These are phyloP conservation scores for Xyliphius kryptos DNA, from an alignment of 2,113 vertebrate genomes.

Conservation along the genomic window DNA sequence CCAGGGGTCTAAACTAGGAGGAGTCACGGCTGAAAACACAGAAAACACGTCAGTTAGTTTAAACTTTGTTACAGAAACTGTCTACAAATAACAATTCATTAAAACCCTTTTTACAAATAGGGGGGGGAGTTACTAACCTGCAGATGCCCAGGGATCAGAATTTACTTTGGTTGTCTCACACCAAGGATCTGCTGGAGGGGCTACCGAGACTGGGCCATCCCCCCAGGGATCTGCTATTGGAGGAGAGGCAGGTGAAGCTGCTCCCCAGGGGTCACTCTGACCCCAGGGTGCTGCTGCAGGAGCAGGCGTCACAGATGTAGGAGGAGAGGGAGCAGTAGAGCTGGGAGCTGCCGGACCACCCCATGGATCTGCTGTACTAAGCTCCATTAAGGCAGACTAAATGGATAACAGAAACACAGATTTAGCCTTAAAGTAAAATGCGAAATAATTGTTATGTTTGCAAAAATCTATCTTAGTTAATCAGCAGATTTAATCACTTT, in stretches of 20 bases:
- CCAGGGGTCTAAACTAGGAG: conserved; percentile 69
- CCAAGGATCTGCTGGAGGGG: conserved; percentile 65
- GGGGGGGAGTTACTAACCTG: conserved; percentile 49
- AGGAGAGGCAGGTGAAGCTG: conserved; percentile 64
- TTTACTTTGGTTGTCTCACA: conserved; percentile 61
- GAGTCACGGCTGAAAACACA: conserved; percentile 66
- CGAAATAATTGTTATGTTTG: no score
- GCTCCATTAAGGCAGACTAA: conserved; percentile 78
- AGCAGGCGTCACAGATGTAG: conserved; percentile 59
- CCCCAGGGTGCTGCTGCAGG: conserved; percentile 59
- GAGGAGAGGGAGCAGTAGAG: conserved; percentile 68
- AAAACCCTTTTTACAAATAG: no score
- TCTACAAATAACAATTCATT: no score
- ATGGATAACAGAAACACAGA: no score
- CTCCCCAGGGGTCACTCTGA: conserved; percentile 74
- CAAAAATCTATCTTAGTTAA: no score
- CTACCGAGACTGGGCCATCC: conserved; percentile 55
- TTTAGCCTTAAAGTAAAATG: no score
- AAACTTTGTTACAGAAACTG: no score
- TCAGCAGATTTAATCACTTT: no score
- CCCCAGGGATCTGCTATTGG: conserved; percentile 70
- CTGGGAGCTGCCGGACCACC: conserved; percentile 52
- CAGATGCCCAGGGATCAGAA: conserved; percentile 67
- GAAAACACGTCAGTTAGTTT: no score
- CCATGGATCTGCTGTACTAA: conserved; percentile 76